Base-by-base conservation (phyloP, 1,140 invertebrate genomes). In the Chironomus tepperi region DNA sequence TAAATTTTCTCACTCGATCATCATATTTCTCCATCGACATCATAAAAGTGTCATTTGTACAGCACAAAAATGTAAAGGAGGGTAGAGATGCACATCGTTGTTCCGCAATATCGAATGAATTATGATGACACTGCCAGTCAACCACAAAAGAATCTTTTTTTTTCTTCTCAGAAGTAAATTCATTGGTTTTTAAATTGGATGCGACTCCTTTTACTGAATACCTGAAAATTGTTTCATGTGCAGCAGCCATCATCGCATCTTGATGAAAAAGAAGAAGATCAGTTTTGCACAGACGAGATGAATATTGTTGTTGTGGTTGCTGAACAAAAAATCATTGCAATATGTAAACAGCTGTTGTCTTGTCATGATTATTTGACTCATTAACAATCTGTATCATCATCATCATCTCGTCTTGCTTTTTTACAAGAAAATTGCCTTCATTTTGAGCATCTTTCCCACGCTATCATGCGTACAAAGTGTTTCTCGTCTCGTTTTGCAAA, bases 361-460 rank as follows among this genome's bases (percentile, higher is more conserved):
- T 18, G 64, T 67, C 64, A 47, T 67, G 16, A 67, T 67, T 67
- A 67, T 67, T 67, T 67, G 64, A 18, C 64, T 67, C 16, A 15
- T 67, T 67, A 67, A 16, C 7, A 19, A 67, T 16, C 18, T 70
- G 47, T n/a, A 57, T 57, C 47, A n/a, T n/a, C n/a, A n/a, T n/a
- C n/a, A n/a, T n/a, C n/a, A 57, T 57, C 10, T 34, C 24, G 24
- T 5, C 24, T 34, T 5, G 1, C 24, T 34, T 34, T n/a, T 34
- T 34, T 34, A 34, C 24, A 34, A 34, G 24, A 34, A 34, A 34
- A 34, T 34, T 34, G 24, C 24, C 5, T 34, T 34, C 24, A 34
- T 34, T 34, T 34, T 34, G 24, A 34, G 5, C 24, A 34, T 15
- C 47, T 57, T 57, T 57, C 47, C 47, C 47, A 57, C 47, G 47